Base-by-base conservation (phyloP, 2,888 invertebrate genomes). In the Xestia xanthographa region DNA sequence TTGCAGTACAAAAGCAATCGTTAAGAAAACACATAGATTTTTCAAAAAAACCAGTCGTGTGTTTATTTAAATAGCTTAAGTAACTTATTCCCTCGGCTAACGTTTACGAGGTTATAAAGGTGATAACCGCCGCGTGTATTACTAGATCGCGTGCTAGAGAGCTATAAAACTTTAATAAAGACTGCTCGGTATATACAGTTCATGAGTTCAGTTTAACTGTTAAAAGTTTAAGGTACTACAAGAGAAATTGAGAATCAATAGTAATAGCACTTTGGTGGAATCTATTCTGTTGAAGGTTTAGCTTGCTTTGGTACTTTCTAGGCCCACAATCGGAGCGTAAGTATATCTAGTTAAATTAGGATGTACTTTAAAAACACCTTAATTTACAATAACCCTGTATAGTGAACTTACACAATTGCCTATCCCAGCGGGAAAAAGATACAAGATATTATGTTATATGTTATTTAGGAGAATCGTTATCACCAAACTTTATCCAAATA, bases 61-160 rank as follows among this genome's bases (percentile, higher is more conserved):
- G 45, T 66, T 62, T 62, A 63, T 71, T 66, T n/a, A n/a, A n/a
- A n/a, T n/a, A n/a, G n/a, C n/a, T n/a, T n/a, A n/a, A n/a, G n/a
- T n/a, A 63, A 71, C 48, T 38, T 73, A 67, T 45, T 63, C 38
- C 69, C 62, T 14, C 2, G 14, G 41, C 14, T 68, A 60, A 62
- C 14, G 43, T 66, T 63, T 26, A 72, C 79, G 53, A 71, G 11
- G 73, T 56, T 29, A 34, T 41, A 43, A n/a, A 58, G 14, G 65
- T 66, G 69, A 69, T 69, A 77, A 69, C 9, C 56, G 38, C 34
- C 9, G 34, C 41, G 60, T 60, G 60, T 74, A 70, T 72, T 72
- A 45, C 73, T 45, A 12, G 26, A 58, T 84, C 75, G 85, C 85
- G 83, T 84, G 72, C 43, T 20, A 17, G 12, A 14, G 5, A 12